phyloP scores from a whole-genome alignment of 2,113 vertebrate species.

The Pteruthius melanotis region DNA sequence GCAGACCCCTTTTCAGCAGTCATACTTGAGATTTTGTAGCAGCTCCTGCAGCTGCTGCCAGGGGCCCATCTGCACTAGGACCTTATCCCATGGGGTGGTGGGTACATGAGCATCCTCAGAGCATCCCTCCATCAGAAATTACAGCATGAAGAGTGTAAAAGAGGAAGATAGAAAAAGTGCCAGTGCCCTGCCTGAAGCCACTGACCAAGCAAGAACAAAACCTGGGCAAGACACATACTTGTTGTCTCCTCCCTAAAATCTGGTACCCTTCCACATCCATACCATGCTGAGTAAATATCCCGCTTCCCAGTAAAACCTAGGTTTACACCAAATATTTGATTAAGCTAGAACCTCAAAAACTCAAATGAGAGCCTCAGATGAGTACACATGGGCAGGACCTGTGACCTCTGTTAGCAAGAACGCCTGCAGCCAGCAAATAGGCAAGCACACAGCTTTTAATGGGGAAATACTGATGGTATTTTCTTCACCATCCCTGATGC shows the following conservation, averaged over 20 bases:
- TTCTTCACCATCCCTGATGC: neutral
- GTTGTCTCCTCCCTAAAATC: neutral
- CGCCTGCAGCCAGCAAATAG: neutral
- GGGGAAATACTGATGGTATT: neutral
- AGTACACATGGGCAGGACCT: accelerated
- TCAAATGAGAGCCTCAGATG: neutral
- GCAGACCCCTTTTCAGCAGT: neutral
- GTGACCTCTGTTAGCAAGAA: neutral
- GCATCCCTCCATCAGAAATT: neutral
- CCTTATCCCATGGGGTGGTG: neutral
- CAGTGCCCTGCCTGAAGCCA: neutral
- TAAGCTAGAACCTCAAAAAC: neutral
- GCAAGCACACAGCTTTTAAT: neutral
- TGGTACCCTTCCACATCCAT: neutral
- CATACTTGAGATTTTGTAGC: neutral
- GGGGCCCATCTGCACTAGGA: neutral
- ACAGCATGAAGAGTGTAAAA: neutral
- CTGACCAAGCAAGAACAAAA: neutral
- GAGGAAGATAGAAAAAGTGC: neutral
- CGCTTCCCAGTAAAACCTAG: neutral
- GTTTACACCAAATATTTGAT: neutral
- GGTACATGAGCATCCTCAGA: accelerated
- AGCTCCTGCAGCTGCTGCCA: neutral
- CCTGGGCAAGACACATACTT: neutral
- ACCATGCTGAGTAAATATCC: neutral